phyloP scores from a whole-genome alignment of 2,888 invertebrate genomes.

The Agrenia bidenticulata region DNA sequence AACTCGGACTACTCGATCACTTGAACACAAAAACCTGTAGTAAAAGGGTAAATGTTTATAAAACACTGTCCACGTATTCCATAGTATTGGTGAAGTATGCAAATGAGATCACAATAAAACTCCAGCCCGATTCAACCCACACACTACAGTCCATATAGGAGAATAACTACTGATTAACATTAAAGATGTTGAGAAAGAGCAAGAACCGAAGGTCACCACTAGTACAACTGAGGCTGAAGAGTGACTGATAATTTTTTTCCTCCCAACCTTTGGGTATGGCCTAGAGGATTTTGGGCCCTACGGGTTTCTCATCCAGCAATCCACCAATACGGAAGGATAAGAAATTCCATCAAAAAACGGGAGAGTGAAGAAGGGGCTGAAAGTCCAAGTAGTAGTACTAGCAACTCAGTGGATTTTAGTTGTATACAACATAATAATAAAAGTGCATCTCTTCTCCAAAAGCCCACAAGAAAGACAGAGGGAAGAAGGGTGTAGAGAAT shows the following conservation, averaged over 20 bases:
- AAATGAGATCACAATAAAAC: no score
- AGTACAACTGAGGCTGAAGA: slow-evolving; percentile 5
- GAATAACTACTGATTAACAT: slow-evolving; percentile 5
- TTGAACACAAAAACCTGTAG: no score
- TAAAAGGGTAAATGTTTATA: no score
- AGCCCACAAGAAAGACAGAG: background rate
- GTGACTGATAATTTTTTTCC: slow-evolving; percentile 14
- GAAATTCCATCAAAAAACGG: slow-evolving; percentile 10
- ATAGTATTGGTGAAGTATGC: no score
- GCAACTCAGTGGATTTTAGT: no score
- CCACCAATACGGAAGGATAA: slow-evolving; percentile 1
- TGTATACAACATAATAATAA: no score
- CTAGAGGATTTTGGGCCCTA: background rate
- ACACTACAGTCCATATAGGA: no score
- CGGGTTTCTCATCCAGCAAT: no score
- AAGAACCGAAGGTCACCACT: slow-evolving; percentile 22
- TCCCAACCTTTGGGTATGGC: background rate
- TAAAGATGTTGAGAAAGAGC: slow-evolving; percentile 24
- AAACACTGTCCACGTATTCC: no score
- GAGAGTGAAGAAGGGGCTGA: background rate
- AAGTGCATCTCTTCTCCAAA: background rate
- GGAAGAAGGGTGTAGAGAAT: background rate
- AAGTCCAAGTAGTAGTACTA: no score
- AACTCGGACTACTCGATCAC: no score
- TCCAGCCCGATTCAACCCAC: no score